Evolutionary conservation across 2,888 invertebrate species (phyloP), one percentile per base, ranked within the genome.

Genomic region (Chymomyza procnemis): DNA sequence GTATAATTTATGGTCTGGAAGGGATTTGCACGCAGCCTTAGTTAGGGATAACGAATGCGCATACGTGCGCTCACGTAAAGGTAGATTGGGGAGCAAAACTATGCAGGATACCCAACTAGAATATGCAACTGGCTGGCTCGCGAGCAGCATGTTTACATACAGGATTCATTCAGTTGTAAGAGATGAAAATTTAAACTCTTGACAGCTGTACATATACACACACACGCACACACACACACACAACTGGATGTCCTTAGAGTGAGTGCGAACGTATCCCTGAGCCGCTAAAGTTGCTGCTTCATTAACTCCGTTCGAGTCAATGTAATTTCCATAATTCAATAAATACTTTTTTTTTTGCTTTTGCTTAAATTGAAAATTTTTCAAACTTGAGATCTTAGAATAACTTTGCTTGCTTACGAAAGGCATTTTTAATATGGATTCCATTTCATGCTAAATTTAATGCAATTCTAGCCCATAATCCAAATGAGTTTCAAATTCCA

Each of bases 21-120:
- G 66, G 79, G 74, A 83, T 85, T 83, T 78, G 83, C 83, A 80
- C 74, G 80, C 68, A 74, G 85, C 71, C 73, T 75, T 81, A 74
- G 83, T 70, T 83, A 67, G 68, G 74, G 68, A 86, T 75, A 87
- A 83, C 80, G 83, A 78, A 85, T 80, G 87, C 71, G 69, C 79
- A 80, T 80, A 83, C 83, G 83, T 83, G 83, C 71, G 72, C 76
- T 68, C 86, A 85, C 87, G 87, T 87, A 87, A 70, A 57, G 65
- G 61, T 34, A 71, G 84, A 81, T 80, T 78, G 72, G 70, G 70
- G 66, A 61, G 63, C 58, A 5, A 18, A 83, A 80, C 75, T 70
- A 73, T 68, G 57, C 57, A 9, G 66, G 60, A 68, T 69, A 69
- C 34, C 34, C 34, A 41, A 12, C 34, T 26, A 50, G 61, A 54